These are phyloP conservation scores for Cheiracanthium punctorium DNA, from an alignment of 2,888 invertebrate species.

Conservation along the genomic window DNA sequence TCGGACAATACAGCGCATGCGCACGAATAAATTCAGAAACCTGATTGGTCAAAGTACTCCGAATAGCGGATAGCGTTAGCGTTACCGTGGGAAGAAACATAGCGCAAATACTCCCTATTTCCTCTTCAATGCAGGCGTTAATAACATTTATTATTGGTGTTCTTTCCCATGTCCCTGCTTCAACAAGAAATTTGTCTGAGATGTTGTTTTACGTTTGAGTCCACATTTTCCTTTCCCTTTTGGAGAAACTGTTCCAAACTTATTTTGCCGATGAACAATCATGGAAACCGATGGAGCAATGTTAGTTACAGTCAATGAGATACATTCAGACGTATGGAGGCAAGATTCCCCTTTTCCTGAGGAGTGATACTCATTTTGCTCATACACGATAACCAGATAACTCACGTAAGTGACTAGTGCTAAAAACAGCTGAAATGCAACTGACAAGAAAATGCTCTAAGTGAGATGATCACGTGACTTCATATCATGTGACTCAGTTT, in stretches of 20 bases:
- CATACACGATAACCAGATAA: neutral
- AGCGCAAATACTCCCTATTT: no score
- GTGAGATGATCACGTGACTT: no score
- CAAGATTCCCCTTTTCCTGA: slow-evolving; percentile 15
- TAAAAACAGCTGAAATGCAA: neutral
- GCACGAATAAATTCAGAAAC: no score
- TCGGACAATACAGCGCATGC: no score
- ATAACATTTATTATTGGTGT: neutral
- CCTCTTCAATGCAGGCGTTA: slow-evolving; percentile 16
- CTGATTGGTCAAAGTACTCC: no score
- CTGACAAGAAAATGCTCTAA: neutral
- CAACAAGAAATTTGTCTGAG: neutral
- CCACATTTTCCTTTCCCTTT: slow-evolving; percentile 2
- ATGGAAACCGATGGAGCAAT: slow-evolving; percentile 3
- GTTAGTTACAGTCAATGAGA: neutral
- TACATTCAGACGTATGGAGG: slow-evolving; percentile 9
- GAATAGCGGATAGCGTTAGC: no score
- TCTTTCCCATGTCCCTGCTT: neutral
- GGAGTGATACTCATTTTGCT: neutral
- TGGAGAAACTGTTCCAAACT: neutral
- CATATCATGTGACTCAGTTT: neutral
- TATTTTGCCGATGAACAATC: neutral
- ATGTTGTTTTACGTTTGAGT: slow-evolving; percentile 8
- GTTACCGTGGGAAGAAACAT: no score
- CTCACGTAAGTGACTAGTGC: neutral